Conservation (phyloP, 2,113 vertebrate species). For the Pedionomus torquatus region DNA sequence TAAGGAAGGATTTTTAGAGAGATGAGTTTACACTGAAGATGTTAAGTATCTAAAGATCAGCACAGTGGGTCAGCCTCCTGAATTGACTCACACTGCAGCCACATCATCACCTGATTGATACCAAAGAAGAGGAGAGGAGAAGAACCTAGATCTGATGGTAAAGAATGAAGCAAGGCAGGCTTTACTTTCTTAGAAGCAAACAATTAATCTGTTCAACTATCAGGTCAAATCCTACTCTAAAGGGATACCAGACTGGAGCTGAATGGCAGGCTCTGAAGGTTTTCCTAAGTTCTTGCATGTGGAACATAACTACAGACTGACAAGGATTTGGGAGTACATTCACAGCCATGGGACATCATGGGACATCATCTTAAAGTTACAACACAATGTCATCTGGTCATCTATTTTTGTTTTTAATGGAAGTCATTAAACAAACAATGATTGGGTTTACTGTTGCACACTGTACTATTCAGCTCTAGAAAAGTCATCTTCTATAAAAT, state of each 20-base stretch:
- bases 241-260: neutral
- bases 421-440: neutral
- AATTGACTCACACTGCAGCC: neutral
- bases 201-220: neutral
- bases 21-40: neutral
- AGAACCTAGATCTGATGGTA: neutral
- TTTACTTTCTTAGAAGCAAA: neutral
- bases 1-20: neutral
- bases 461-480: neutral
- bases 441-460: neutral
- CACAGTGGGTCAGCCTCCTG: neutral
- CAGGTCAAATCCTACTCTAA: neutral
- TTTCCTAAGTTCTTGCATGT: neutral
- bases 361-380: neutral
- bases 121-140: neutral
- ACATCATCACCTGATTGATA: accelerated
- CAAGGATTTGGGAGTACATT: neutral
- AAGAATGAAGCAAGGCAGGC: neutral
- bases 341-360: too few species aligned
- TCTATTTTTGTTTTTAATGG: neutral
- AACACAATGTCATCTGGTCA: neutral
- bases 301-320: neutral
- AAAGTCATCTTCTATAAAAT: neutral
- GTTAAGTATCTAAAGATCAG: neutral
- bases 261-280: neutral